These are phyloP conservation scores for Brachylomia viminalis DNA, from an alignment of 2,888 invertebrate genomes.

Conservation along the genomic window DNA sequence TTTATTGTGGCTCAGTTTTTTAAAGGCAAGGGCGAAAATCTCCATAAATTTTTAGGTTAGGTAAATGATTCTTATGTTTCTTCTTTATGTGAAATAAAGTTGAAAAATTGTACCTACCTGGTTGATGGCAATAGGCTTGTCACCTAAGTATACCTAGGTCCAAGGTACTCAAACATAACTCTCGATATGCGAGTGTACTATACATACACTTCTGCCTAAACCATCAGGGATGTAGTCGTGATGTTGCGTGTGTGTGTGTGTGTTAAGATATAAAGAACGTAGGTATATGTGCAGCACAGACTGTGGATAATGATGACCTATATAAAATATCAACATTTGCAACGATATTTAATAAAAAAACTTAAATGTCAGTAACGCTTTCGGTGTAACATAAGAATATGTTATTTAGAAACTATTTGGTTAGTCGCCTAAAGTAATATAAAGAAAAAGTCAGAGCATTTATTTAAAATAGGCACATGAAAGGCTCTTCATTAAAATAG, in stretches of 20 bases:
- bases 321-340: neutral
- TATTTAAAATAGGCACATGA: too few relatives aligned
- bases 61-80: neutral
- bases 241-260: neutral
- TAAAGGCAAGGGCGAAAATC: neutral
- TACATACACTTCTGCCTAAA: neutral
- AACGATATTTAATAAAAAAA: neutral
- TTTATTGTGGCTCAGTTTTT: conserved; percentile 6
- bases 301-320: neutral
- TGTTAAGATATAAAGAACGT: neutral
- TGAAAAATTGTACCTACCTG: neutral
- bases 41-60: neutral
- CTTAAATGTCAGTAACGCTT: neutral
- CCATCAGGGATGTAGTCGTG: neutral
- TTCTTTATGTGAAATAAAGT: neutral
- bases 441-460: too few relatives aligned
- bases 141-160: neutral
- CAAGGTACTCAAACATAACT: neutral
- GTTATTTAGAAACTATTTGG: neutral
- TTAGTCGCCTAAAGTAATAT: too few relatives aligned
- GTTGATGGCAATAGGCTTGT: neutral
- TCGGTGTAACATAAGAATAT: too few relatives aligned
- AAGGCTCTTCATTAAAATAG: too few relatives aligned
- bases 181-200: neutral
- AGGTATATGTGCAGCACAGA: neutral